Percentiles rank a stretch among this genome's conserved stretches.
phyloP scores from a whole-genome alignment of 2,113 vertebrate species.

The Notechis scutatus region DNA sequence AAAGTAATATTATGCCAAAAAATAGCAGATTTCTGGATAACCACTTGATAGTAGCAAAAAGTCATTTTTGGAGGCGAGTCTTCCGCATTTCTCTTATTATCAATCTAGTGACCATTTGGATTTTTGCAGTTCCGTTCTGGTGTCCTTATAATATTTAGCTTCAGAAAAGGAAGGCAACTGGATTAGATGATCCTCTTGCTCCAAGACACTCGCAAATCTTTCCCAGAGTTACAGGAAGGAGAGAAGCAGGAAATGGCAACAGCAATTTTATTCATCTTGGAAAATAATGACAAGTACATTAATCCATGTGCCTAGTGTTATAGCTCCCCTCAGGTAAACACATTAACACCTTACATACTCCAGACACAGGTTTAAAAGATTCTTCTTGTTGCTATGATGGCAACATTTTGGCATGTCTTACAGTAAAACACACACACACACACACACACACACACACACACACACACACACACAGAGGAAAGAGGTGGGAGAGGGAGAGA shows the following conservation, averaged over 20 bases:
- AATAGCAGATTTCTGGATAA: background rate
- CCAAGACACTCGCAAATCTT: background rate
- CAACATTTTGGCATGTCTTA: background rate
- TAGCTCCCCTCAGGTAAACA: conserved; percentile 29
- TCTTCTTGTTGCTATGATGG: conserved; percentile 49
- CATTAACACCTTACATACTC: background rate
- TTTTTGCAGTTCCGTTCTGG: background rate
- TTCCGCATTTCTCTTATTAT: background rate
- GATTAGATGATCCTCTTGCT: background rate
- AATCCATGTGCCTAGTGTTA: background rate
- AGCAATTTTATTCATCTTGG: background rate
- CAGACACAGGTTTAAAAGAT: conserved; percentile 24
- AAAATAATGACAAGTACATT: background rate
- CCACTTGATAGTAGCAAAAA: background rate
- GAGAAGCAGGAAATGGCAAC: background rate
- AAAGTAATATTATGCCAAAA: background rate
- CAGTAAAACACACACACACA: background rate
- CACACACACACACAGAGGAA: too few relatives aligned
- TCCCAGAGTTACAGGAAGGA: background rate
- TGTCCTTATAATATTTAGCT: background rate
- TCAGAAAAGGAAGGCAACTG: background rate
- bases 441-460: too few relatives aligned
- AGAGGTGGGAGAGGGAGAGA: conserved; percentile 13
- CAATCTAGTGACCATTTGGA: background rate
- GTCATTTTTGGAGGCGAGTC: background rate